phyloP scores from a whole-genome alignment of 2,888 invertebrate species.

The Catonia carolina region DNA sequence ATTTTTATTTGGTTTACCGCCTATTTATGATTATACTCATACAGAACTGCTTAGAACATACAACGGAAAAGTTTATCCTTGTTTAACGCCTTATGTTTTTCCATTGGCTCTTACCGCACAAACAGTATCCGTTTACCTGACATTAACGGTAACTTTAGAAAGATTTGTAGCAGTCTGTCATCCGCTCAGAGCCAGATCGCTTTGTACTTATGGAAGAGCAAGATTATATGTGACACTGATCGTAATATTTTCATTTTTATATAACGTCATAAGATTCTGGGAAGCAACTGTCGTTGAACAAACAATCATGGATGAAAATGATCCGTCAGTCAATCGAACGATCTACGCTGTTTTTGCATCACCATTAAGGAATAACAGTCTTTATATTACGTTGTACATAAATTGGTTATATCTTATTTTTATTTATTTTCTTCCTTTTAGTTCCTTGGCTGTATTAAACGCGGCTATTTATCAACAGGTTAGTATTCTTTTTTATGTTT shows the following conservation, averaged over 20 bases:
- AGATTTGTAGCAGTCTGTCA: constrained; percentile 91
- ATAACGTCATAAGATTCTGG: constrained; percentile 68
- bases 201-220: constrained; percentile 85
- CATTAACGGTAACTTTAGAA: constrained; percentile 53
- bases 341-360: constrained; percentile 68
- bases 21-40: constrained; percentile 76
- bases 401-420: constrained; percentile 92
- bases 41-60: constrained; percentile 69
- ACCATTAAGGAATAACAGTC: constrained; percentile 57
- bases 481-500: too few species aligned
- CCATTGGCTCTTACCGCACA: constrained; percentile 83
- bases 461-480: constrained; percentile 82
- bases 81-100: constrained; percentile 70
- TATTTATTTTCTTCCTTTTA: constrained; percentile 89
- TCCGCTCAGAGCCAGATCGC: constrained; percentile 77
- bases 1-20: constrained; percentile 78
- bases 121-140: constrained; percentile 88
- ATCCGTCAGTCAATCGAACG: constrained; percentile 46
- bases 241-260: constrained; percentile 69
- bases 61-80: constrained; percentile 67
- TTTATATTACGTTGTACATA: constrained; percentile 81
- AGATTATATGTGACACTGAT: constrained; percentile 78
- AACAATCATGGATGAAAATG: constrained; percentile 37
- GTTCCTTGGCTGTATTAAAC: constrained; percentile 81
- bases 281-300: constrained; percentile 39